These are phyloP conservation scores for Megalops atlanticus DNA, from an alignment of 2,113 vertebrate genomes.

Conservation along the genomic window DNA sequence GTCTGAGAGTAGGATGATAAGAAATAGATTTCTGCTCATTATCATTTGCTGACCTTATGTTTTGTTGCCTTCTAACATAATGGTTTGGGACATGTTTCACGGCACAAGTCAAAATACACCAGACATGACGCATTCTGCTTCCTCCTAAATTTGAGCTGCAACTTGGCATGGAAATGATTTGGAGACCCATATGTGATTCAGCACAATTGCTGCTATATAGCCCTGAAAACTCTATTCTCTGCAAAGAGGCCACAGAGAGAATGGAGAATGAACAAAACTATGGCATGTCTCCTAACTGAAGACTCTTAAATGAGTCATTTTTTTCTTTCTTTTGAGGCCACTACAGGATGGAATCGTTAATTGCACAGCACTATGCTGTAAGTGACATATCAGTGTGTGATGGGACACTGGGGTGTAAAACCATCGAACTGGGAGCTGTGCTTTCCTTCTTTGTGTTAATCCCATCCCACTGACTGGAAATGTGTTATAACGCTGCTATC, in stretches of 20 bases:
- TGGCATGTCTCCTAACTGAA: neutral
- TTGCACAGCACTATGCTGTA: neutral
- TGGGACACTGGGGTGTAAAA: neutral
- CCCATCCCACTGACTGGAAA: neutral
- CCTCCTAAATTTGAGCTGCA: neutral
- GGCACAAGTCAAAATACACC: neutral
- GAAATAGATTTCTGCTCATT: neutral
- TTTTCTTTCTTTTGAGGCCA: neutral
- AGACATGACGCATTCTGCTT: neutral
- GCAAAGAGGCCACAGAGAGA: too few species aligned
- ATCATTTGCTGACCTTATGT: neutral
- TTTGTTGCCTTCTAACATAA: neutral
- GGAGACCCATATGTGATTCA: neutral
- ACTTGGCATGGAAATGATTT: neutral
- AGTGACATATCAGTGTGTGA: neutral
- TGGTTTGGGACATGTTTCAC: neutral
- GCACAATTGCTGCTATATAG: neutral
- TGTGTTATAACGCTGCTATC: neutral
- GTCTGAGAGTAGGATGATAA: slow-evolving; percentile 1
- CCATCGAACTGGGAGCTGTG: neutral
- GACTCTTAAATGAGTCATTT: neutral
- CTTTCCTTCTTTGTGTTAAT: neutral
- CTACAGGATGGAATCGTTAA: neutral
- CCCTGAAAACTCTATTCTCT: too few species aligned
- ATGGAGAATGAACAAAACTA: neutral